These are phyloP conservation scores for Callionymus lyra DNA, from an alignment of 2,113 vertebrate genomes.

Conservation along the genomic window DNA sequence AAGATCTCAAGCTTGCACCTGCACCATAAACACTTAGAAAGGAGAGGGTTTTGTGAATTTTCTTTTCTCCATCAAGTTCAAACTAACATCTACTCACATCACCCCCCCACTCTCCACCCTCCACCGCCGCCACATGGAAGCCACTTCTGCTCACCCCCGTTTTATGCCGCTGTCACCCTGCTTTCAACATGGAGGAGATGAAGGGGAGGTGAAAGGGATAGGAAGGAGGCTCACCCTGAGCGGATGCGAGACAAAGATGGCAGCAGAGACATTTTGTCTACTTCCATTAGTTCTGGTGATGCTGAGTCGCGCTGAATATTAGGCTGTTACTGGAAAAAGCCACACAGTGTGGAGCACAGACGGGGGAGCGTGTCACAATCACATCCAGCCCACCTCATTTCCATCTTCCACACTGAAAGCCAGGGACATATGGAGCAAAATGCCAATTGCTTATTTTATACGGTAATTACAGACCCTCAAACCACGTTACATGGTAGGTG, in stretches of 20 bases:
- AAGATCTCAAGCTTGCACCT: no score
- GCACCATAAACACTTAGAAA: no score
- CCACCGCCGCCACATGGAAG: constrained; percentile 53
- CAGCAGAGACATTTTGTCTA: constrained; percentile 68
- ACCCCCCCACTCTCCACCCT: constrained; percentile 38
- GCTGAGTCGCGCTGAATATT: constrained; percentile 59
- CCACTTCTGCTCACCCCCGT: constrained; percentile 58
- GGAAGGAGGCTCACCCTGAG: constrained; percentile 52
- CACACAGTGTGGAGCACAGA: constrained; percentile 49
- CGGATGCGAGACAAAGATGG: constrained; percentile 62
- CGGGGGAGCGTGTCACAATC: constrained; percentile 50
- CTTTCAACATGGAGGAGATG: constrained; percentile 39
- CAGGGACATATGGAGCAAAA: constrained; percentile 55
- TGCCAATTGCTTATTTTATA: constrained; percentile 69
- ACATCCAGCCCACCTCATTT: constrained; percentile 53
- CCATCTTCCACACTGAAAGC: constrained; percentile 44
- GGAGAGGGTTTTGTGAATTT: no score
- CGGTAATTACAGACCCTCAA: constrained; percentile 63
- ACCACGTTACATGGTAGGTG: constrained; percentile 50
- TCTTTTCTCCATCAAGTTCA: constrained; percentile 27
- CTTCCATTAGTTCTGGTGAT: constrained; percentile 67
- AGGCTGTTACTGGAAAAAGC: constrained; percentile 48
- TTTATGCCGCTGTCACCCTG: constrained; percentile 53
- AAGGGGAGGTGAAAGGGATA: constrained; percentile 37
- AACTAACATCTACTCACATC: constrained; percentile 43